Base-by-base conservation (phyloP, 1,140 invertebrate genomes). In the Drosophila lini region DNA sequence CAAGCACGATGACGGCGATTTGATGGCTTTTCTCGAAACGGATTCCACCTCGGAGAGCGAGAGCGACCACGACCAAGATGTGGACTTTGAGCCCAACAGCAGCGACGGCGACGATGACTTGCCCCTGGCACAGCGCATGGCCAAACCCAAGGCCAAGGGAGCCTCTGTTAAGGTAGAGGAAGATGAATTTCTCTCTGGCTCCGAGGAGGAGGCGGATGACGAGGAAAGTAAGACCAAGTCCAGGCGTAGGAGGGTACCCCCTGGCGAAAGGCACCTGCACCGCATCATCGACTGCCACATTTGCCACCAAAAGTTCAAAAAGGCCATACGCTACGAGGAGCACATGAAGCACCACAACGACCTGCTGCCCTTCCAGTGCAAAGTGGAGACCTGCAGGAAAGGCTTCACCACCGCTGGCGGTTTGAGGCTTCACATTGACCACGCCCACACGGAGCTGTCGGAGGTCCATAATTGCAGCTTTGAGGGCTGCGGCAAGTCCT, bases 261-360 rank as follows among this genome's bases (percentile, higher is more conserved):
- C 78, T 1, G 74, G 75, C 3, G 81, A 91, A 34, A 68, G 84
- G 0, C 77, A 90, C 28, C 59, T 91, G 59, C 78, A 91, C 76
- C 78, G 81, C 41, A 82, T 88, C 16, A 91, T 91, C 28, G 90
- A 91, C 28, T 92, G 91, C 4, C 90, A 92, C 36, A 91, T 92
- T 53, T 92, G 91, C 38, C 90, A 92, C 22, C 85, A 92, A 34
- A 92, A 90, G 19, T 92, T 92, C 57, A 91, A 91, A 48, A 92
- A 92, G 38, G 70, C 84, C 8, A 88, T 91, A 10, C 77, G 81
- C 15, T 92, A 91, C 41, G 79, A 91, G 71, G 88, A 91, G 56
- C 91, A 92, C 45, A 92, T 92, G 91, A 91, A 89, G 61, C 80
- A 91, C 48, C 91, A 92, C 53, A 91, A 91, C 47, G 91, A 91